Evolutionary conservation across 2,888 invertebrate genomes (phyloP).

Genomic region (Catocala sponsa): DNA sequence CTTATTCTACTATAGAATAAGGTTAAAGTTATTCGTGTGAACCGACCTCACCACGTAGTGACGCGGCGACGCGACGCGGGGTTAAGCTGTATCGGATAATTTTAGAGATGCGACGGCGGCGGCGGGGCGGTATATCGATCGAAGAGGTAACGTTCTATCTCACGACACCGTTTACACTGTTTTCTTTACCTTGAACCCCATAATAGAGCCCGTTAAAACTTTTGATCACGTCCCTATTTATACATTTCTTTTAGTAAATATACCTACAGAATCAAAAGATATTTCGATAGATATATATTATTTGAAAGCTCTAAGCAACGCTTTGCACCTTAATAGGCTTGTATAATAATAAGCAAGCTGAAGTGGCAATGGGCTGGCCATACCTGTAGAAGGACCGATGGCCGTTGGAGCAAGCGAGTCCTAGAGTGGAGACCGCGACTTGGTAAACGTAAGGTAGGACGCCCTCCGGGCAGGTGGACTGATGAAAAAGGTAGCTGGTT

Average conservation of each 20-base stretch:
- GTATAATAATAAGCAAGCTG: too few species aligned
- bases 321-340: too few species aligned
- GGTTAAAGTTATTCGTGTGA: slow-evolving; percentile 7
- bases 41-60: slow-evolving; percentile 8
- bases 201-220: slow-evolving; percentile 30
- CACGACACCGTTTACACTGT: slow-evolving; percentile 42
- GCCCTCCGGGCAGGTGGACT: too few species aligned
- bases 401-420: too few species aligned
- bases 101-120: slow-evolving; percentile 59
- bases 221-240: slow-evolving; percentile 20
- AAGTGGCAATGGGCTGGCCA: too few species aligned
- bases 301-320: too few species aligned
- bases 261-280: too few species aligned
- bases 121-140: slow-evolving; percentile 60
- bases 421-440: too few species aligned
- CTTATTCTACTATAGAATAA: slow-evolving; percentile 1
- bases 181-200: slow-evolving; percentile 52
- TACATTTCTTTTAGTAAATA: background rate
- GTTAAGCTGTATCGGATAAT: slow-evolving; percentile 59
- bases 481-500: too few species aligned
- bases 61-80: slow-evolving; percentile 24
- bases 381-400: too few species aligned
- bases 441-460: too few species aligned
- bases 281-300: too few species aligned
- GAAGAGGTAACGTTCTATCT: slow-evolving; percentile 41